These are phyloP conservation scores for Pyrgus malvae DNA, from an alignment of 2,888 invertebrate genomes.

Conservation along the genomic window DNA sequence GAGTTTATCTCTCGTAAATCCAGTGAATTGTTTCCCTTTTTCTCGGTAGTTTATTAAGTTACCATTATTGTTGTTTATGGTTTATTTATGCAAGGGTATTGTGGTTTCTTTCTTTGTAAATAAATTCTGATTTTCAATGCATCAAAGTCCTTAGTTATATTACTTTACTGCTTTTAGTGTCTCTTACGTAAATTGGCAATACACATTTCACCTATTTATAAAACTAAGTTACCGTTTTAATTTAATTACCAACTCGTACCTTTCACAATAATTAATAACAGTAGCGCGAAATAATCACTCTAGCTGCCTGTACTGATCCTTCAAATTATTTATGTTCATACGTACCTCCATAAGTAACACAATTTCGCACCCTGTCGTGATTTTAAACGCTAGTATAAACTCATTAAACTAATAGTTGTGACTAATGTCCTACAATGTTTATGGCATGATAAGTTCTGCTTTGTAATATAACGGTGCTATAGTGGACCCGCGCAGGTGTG, in stretches of 20 bases:
- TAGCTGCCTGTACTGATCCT: slow-evolving; percentile 59
- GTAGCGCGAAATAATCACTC: slow-evolving; percentile 67
- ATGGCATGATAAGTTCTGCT: slow-evolving; percentile 22
- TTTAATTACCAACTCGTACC: slow-evolving; percentile 48
- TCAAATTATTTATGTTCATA: too few species aligned
- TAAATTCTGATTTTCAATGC: too few species aligned
- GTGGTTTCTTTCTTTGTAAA: too few species aligned
- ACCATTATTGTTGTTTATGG: not conserved
- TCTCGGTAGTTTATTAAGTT: not conserved
- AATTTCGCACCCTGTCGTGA: slow-evolving; percentile 33
- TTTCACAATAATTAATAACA: slow-evolving; percentile 68
- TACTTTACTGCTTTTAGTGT: too few species aligned
- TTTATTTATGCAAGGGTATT: not conserved
- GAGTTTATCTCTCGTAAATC: slow-evolving; percentile 23
- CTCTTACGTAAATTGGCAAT: too few species aligned
- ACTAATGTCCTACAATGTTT: slow-evolving; percentile 22
- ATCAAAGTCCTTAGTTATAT: too few species aligned
- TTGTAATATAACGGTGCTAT: slow-evolving; percentile 24
- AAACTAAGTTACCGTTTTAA: slow-evolving; percentile 57
- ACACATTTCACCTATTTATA: slow-evolving; percentile 43
- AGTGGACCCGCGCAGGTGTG: slow-evolving; percentile 22
- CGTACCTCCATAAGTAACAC: too few species aligned
- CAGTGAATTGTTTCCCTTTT: not conserved
- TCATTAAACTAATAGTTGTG: slow-evolving; percentile 19
- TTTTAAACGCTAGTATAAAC: slow-evolving; percentile 17